Percentiles rank a stretch among this genome's conserved stretches.
Evolutionary conservation across 2,888 invertebrate genomes (phyloP).

Genomic region (Sarcophaga subvicina): DNA sequence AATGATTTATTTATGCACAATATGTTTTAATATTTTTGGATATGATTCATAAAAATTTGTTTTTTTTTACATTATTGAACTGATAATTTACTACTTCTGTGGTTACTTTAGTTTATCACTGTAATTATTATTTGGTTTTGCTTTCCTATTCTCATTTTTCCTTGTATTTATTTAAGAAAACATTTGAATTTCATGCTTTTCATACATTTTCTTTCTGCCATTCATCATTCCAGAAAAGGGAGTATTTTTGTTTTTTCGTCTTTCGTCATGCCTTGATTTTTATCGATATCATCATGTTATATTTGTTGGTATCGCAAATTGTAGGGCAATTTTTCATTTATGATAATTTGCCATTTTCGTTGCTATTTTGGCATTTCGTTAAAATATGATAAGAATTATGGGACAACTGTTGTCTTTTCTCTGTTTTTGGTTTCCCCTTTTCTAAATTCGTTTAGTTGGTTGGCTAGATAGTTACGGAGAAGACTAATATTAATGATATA

Average conservation of each 20-base stretch:
- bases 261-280: slow-evolving; percentile 62
- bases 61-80: slow-evolving; percentile 12
- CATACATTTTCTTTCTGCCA: background rate
- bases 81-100: slow-evolving; percentile 34
- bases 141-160: background rate
- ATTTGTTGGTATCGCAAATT: slow-evolving; percentile 63
- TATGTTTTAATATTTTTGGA: slow-evolving; percentile 74
- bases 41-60: slow-evolving; percentile 45
- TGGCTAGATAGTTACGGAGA: too few species aligned
- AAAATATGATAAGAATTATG: slow-evolving; percentile 65
- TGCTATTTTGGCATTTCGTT: slow-evolving; percentile 23
- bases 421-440: background rate
- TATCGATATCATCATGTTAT: slow-evolving; percentile 61
- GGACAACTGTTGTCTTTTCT: slow-evolving; percentile 61
- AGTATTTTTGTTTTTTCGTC: slow-evolving; percentile 15
- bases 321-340: slow-evolving; percentile 67
- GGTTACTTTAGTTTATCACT: slow-evolving; percentile 47
- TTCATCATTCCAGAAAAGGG: slow-evolving; percentile 57
- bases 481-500: too few species aligned
- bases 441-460: background rate
- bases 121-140: slow-evolving; percentile 19
- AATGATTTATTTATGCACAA: slow-evolving; percentile 78
- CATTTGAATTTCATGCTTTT: slow-evolving; percentile 46
- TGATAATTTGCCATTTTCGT: slow-evolving; percentile 66
- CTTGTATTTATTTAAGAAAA: background rate